phyloP scores from a whole-genome alignment of 2,888 invertebrate species.

The Drosophila prostipennis region DNA sequence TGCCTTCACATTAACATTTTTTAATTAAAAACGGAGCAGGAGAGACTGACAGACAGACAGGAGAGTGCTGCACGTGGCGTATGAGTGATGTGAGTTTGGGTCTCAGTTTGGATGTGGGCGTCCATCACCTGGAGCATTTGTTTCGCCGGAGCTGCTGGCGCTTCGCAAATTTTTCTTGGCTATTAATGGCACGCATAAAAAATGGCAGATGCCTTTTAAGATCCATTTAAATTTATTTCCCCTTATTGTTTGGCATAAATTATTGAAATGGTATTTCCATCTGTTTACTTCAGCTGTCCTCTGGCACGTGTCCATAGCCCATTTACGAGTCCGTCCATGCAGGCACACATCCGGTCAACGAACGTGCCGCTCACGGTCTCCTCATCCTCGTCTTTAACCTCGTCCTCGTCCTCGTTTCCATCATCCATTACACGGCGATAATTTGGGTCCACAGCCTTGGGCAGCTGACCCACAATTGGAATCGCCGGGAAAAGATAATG shows the following conservation, averaged over 20 bases:
- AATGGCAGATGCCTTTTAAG: slow-evolving; percentile 51
- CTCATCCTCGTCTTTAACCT: too few relatives aligned
- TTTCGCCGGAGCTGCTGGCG: slow-evolving; percentile 3
- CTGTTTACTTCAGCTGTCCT: slow-evolving; percentile 31
- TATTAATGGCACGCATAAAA: slow-evolving; percentile 47
- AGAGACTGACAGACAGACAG: slow-evolving; percentile 9
- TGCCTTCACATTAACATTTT: slow-evolving; percentile 65
- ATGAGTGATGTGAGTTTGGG: slow-evolving; percentile 62
- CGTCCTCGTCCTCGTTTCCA: neutral
- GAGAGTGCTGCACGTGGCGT: slow-evolving; percentile 54
- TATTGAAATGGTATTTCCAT: slow-evolving; percentile 55
- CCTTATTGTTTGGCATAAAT: slow-evolving; percentile 47
- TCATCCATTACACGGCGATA: slow-evolving; percentile 32
- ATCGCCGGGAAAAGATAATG: slow-evolving; percentile 5
- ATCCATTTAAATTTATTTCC: slow-evolving; percentile 30
- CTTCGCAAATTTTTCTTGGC: slow-evolving; percentile 24
- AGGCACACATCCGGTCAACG: slow-evolving; percentile 64
- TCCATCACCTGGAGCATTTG: slow-evolving; percentile 23
- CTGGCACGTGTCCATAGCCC: slow-evolving; percentile 27
- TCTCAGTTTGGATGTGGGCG: slow-evolving; percentile 27
- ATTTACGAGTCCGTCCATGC: slow-evolving; percentile 40
- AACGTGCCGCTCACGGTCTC: slow-evolving; percentile 32
- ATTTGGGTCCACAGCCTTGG: slow-evolving; percentile 39
- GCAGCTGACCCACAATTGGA: slow-evolving; percentile 31
- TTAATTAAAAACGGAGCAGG: slow-evolving; percentile 67